Percentiles rank a stretch among this genome's conserved stretches.
Conservation (phyloP, 1,140 invertebrate species). For the Druon quercuslanigerum region DNA sequence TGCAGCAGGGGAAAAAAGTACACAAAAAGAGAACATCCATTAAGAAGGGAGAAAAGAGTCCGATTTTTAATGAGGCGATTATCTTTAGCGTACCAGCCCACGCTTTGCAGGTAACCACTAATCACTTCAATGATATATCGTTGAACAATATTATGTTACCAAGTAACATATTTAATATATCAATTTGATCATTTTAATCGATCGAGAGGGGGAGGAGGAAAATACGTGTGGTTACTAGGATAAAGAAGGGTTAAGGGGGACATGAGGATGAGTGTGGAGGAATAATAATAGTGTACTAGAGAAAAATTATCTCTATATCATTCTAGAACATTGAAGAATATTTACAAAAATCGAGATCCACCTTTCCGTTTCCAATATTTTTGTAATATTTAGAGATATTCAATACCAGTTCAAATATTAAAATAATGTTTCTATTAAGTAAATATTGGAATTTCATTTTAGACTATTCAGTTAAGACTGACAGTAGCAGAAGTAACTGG, state of each 20-base stretch:
- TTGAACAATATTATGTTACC: too few relatives aligned
- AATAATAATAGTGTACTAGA: too few relatives aligned
- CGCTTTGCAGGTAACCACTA: conserved; percentile 76
- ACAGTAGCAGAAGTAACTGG: conserved; percentile 79
- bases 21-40: conserved; percentile 86
- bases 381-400: neutral
- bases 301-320: too few relatives aligned
- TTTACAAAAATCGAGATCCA: too few relatives aligned
- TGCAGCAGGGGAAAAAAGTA: conserved; percentile 86
- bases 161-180: too few relatives aligned
- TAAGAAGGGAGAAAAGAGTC: conserved; percentile 82
- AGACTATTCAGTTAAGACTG: conserved; percentile 83
- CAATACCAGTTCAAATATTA: neutral
- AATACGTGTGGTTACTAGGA: too few relatives aligned
- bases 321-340: too few relatives aligned
- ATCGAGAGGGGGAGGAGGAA: too few relatives aligned
- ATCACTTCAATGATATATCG: neutral
- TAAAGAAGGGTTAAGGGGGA: too few relatives aligned
- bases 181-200: too few relatives aligned
- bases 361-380: too few relatives aligned
- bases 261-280: too few relatives aligned
- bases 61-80: conserved; percentile 88
- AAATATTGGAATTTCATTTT: conserved; percentile 52
- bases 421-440: conserved; percentile 28
- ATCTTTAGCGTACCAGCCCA: conserved; percentile 85